Evolutionary conservation across 2,797 vertebrate species (phyloP), one percentile per base, ranked within the genome.

Genomic region (Discoglossus pictus): DNA sequence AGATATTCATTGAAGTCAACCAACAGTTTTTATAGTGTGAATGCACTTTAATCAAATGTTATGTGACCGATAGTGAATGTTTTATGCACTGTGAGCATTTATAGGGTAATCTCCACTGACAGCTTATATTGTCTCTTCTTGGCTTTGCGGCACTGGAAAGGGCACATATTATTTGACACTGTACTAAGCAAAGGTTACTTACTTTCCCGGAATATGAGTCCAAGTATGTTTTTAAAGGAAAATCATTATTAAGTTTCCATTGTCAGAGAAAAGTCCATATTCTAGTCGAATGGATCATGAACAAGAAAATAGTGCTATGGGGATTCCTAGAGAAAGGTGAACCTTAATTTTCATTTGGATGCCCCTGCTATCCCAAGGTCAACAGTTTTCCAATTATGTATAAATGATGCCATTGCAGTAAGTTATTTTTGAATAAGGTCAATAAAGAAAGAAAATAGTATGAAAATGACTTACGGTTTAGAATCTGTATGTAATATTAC

Each of bases 151-250:
- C 4, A 2, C 16, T 47, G 16, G 16, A 31, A 34, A 50, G 55
- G 44, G 35, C 36, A 48, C 40, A 24, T 16, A 12, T 25, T 56
- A 65, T 67, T 47, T 59, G 43, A 67, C n/a, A 67, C 20, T 56
- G 7, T 44, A 44, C 17, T 46, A 23, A 12, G 21, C 1, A 53
- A 34, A 53, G 48, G 17, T 40, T 53, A 53, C 13, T 64, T 42
- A 8, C 27, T 52, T 16, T 31, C 31, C 17, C 4, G 36, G 4
- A 52, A 15, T 13, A 20, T 31, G 16, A 31, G 16, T 50, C 21
- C 11, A 24, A 31, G 24, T 31, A 31, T 4, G 4, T 8, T 31
- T 4, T 31, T 4, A 31, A 31, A 8, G 27, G 27, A 8, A 31
- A 31, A 51, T 15, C 38, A 31, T 13, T 31, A 27, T 17, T 27